phyloP scores from a whole-genome alignment of 2,113 vertebrate species.

The Laticauda colubrina region DNA sequence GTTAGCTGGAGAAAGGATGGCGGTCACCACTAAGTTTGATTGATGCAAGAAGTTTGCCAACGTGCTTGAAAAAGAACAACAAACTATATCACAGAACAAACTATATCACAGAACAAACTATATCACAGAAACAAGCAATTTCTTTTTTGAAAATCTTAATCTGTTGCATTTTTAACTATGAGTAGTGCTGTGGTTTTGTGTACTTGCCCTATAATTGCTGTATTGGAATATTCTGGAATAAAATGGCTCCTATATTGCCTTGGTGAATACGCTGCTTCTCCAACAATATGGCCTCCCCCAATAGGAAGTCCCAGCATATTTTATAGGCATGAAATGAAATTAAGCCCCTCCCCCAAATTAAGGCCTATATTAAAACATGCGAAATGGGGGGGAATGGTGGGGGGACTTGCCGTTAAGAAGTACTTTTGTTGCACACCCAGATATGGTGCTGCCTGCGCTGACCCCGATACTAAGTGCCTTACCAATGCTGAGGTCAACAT shows the following conservation, averaged over 20 bases:
- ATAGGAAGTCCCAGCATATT: no score
- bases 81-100: accelerated
- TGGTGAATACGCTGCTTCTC: not conserved
- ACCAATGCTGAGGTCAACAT: no score
- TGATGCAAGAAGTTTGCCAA: not conserved
- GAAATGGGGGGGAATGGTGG: no score
- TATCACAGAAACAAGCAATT: accelerated
- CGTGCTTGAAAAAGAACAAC: not conserved
- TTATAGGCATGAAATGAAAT: no score
- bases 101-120: not conserved
- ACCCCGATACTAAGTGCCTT: no score
- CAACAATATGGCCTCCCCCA: no score
- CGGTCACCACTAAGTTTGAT: not conserved
- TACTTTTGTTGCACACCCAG: no score
- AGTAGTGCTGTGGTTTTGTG: not conserved
- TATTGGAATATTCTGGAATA: constrained; percentile 67
- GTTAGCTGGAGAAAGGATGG: not conserved
- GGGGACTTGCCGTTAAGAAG: no score
- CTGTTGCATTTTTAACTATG: not conserved
- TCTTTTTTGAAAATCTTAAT: constrained; percentile 3
- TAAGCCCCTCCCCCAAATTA: no score
- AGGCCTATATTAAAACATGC: no score
- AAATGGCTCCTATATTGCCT: constrained; percentile 45
- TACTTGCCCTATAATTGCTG: constrained; percentile 32
- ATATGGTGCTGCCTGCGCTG: no score